These are phyloP conservation scores for Microcebus ravelobensis DNA, from an alignment of 2,113 vertebrate species.

Conservation along the genomic window DNA sequence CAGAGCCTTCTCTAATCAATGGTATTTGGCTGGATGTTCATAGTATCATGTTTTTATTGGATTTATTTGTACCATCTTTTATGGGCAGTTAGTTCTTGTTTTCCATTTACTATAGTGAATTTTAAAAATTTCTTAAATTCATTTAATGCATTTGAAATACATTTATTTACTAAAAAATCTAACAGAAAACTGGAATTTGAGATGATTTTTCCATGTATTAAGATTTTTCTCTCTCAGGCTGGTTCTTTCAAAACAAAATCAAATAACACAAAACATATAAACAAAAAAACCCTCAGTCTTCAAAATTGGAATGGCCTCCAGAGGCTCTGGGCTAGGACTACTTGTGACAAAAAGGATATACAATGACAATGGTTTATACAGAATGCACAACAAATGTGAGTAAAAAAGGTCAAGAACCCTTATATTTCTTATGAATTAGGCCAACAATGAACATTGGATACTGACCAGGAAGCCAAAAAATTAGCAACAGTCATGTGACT, in stretches of 20 bases:
- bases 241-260: neutral
- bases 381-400: neutral
- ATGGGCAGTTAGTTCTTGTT: neutral
- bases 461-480: neutral
- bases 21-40: neutral
- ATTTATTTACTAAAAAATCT: neutral
- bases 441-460: accelerated
- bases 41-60: neutral
- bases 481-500: neutral
- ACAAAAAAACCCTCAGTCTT: neutral
- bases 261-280: neutral
- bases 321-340: neutral
- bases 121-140: neutral
- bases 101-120: neutral
- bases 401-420: neutral
- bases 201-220: neutral
- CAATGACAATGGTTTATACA: neutral
- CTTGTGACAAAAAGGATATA: neutral
- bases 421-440: neutral
- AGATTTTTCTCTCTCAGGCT: neutral
- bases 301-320: neutral
- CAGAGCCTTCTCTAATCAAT: neutral
- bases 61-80: neutral
- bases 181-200: neutral
- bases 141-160: neutral